phyloP scores from a whole-genome alignment of 2,888 invertebrate genomes.

The Pollenia labialis region DNA sequence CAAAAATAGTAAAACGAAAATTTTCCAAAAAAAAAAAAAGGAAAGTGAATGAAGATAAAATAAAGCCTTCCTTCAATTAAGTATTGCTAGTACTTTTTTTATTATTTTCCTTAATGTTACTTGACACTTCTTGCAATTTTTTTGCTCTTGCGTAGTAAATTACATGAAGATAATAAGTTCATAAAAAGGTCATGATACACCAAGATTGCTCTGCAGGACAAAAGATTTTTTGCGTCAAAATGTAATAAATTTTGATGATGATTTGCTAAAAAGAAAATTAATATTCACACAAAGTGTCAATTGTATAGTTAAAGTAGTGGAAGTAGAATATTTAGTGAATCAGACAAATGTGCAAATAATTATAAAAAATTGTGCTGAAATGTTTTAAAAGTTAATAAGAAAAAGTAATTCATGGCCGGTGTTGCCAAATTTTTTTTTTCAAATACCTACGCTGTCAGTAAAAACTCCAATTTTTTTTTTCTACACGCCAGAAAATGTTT shows the following conservation, averaged over 20 bases:
- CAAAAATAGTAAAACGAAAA: slow-evolving; percentile 9
- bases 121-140: background rate
- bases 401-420: too few species aligned
- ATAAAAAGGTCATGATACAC: background rate
- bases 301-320: background rate
- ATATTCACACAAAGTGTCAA: slow-evolving; percentile 8
- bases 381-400: too few species aligned
- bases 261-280: slow-evolving; percentile 13
- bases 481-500: too few species aligned
- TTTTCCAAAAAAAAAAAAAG: background rate
- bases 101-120: background rate
- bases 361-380: background rate
- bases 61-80: background rate
- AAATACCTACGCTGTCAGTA: too few species aligned
- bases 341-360: slow-evolving; percentile 2
- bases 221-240: background rate
- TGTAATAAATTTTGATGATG: slow-evolving; percentile 30
- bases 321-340: background rate
- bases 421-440: too few species aligned
- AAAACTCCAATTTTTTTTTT: too few species aligned
- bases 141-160: background rate
- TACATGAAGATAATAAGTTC: background rate
- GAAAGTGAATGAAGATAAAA: background rate
- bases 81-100: background rate
- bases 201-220: background rate